Conservation (phyloP, 2,113 vertebrate species). For the Prunella fulvescens region DNA sequence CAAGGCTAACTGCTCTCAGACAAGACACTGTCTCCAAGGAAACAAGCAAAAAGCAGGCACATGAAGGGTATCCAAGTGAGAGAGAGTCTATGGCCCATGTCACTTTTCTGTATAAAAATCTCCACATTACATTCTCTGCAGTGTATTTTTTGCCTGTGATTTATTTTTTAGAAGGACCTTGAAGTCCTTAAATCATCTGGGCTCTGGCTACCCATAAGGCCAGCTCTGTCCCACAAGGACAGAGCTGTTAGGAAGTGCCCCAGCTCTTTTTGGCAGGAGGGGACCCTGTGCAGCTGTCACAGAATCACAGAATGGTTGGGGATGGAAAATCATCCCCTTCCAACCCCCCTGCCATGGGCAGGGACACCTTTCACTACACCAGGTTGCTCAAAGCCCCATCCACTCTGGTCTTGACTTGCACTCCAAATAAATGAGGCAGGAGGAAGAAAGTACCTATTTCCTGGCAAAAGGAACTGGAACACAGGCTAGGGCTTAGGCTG, state of each 20-base stretch:
- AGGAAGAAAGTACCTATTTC: not conserved
- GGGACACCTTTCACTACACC: not conserved
- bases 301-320: not conserved
- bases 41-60: conserved; percentile 10
- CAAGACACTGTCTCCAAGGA: conserved; percentile 62
- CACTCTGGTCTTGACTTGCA: not conserved
- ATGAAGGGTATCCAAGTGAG: conserved; percentile 51
- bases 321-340: not conserved
- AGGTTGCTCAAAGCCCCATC: not conserved
- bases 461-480: not conserved
- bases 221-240: not conserved
- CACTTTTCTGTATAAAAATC: not conserved
- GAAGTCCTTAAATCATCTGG: not conserved
- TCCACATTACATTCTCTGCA: not conserved
- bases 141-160: not conserved
- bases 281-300: not conserved
- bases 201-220: not conserved
- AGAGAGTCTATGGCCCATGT: not conserved
- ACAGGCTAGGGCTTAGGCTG: not conserved
- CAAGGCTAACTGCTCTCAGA: conserved; percentile 56
- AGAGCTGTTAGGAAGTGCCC: not conserved
- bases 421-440: not conserved
- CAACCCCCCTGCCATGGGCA: not conserved
- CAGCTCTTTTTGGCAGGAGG: fast-evolving
- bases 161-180: not conserved